Conservation (phyloP, 92 coral and sea anemone genomes). For the Phenganax stokvisi region DNA sequence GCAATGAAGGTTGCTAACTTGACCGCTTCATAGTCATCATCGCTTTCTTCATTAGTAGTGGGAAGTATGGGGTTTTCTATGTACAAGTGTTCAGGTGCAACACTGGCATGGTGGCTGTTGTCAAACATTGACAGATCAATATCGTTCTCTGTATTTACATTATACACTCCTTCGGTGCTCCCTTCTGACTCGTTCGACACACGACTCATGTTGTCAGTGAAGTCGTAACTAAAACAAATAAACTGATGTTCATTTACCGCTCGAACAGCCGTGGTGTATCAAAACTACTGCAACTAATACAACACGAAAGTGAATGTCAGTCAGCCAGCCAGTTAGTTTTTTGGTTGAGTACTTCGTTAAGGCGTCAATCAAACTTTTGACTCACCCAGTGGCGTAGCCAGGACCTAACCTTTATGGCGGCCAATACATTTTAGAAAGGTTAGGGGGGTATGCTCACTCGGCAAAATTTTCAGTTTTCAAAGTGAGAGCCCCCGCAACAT, state of each 20-base stretch:
- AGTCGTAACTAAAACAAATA: slow-evolving; percentile 19
- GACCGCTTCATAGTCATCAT: slow-evolving; percentile 20
- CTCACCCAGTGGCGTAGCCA: too few species aligned
- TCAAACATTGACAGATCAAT: slow-evolving; percentile 77
- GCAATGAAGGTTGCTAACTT: slow-evolving; percentile 29
- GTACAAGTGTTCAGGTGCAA: slow-evolving; percentile 17
- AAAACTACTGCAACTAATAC: too few species aligned
- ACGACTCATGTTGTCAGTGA: slow-evolving; percentile 22
- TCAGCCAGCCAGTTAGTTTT: not conserved
- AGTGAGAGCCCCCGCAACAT: too few species aligned
- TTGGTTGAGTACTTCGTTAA: not conserved
- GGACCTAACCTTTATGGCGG: too few species aligned
- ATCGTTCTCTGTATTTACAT: slow-evolving; percentile 59
- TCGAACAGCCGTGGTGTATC: too few species aligned
- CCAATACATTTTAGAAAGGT: too few species aligned
- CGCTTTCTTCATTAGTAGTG: slow-evolving; percentile 5
- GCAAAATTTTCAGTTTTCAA: too few species aligned
- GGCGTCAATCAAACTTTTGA: not conserved
- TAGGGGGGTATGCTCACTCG: too few species aligned
- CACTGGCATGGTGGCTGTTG: slow-evolving; percentile 43
- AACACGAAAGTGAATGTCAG: too few species aligned
- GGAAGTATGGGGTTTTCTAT: slow-evolving; percentile 37
- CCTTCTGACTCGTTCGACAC: slow-evolving; percentile 48
- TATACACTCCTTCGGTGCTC: slow-evolving; percentile 62
- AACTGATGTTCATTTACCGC: not conserved